A percentile compares a stretch with the other conserved stretches of the same genome.
Evolutionary conservation across 2,888 invertebrate species (phyloP).

Genomic region (Heliconius aoede): DNA sequence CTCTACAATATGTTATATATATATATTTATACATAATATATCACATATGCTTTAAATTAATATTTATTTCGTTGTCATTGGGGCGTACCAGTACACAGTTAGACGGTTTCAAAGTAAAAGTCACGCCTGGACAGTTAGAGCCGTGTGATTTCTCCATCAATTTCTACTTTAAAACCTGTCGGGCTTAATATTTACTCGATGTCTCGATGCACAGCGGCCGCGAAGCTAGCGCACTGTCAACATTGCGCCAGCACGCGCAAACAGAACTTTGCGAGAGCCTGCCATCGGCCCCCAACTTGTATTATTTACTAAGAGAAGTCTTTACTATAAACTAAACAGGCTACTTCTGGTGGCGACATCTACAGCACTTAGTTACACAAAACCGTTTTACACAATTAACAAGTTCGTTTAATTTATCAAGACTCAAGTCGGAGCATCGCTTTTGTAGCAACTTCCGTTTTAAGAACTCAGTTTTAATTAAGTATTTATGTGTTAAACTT

Average conservation of each 20-base stretch:
- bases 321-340: slow-evolving; percentile 63
- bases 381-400: slow-evolving; percentile 45
- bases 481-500: slow-evolving; percentile 32
- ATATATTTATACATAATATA: background rate
- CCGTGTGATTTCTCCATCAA: slow-evolving; percentile 58
- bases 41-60: background rate
- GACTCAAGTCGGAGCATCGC: slow-evolving; percentile 49
- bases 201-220: slow-evolving; percentile 48
- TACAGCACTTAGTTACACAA: slow-evolving; percentile 49
- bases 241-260: slow-evolving; percentile 62
- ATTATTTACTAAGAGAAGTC: slow-evolving; percentile 66
- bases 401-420: slow-evolving; percentile 39
- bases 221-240: slow-evolving; percentile 47
- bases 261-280: slow-evolving; percentile 66
- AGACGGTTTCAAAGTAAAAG: slow-evolving; percentile 8
- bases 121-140: slow-evolving; percentile 41
- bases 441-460: slow-evolving; percentile 24
- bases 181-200: slow-evolving; percentile 55
- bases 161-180: slow-evolving; percentile 68
- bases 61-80: background rate
- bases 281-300: slow-evolving; percentile 61
- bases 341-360: slow-evolving; percentile 58
- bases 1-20: too few relatives aligned
- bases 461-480: slow-evolving; percentile 27
- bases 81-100: background rate